A percentile compares a stretch with the other conserved stretches of the same genome.
phyloP scores from a whole-genome alignment of 2,888 invertebrate genomes.

The Agrotis clavis region DNA sequence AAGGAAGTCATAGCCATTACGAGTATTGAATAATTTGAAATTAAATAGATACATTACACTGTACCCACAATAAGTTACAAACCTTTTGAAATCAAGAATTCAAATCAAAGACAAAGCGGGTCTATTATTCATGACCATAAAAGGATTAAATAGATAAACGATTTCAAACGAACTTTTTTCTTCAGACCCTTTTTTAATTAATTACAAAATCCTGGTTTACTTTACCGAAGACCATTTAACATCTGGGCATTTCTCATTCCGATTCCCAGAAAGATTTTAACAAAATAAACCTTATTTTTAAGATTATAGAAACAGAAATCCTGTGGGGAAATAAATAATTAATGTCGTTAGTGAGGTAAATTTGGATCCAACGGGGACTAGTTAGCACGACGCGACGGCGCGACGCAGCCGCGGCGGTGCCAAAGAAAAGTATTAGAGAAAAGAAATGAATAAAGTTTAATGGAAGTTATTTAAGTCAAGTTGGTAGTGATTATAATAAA shows the following conservation, averaged over 20 bases:
- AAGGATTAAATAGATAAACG: conserved; percentile 21
- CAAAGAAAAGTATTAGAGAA: conserved; percentile 26
- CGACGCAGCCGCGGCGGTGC: not conserved
- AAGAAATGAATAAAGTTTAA: conserved; percentile 17
- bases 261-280: conserved; percentile 25
- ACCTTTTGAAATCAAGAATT: conserved; percentile 19
- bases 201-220: conserved; percentile 28
- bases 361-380: conserved; percentile 35
- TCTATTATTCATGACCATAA: conserved; percentile 29
- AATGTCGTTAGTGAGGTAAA: conserved; percentile 40
- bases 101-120: conserved; percentile 1
- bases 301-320: conserved; percentile 15
- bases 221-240: conserved; percentile 24
- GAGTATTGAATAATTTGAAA: too few species aligned
- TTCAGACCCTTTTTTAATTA: conserved; percentile 39
- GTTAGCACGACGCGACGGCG: conserved; percentile 23
- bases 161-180: conserved; percentile 10
- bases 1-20: too few species aligned
- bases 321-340: conserved; percentile 42
- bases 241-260: conserved; percentile 23
- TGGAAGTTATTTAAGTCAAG: conserved; percentile 20
- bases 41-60: not conserved
- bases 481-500: conserved; percentile 28
- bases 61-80: not conserved
- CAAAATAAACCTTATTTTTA: conserved; percentile 16